phyloP scores from a whole-genome alignment of 2,888 invertebrate species.

The Dioctria rufipes region DNA sequence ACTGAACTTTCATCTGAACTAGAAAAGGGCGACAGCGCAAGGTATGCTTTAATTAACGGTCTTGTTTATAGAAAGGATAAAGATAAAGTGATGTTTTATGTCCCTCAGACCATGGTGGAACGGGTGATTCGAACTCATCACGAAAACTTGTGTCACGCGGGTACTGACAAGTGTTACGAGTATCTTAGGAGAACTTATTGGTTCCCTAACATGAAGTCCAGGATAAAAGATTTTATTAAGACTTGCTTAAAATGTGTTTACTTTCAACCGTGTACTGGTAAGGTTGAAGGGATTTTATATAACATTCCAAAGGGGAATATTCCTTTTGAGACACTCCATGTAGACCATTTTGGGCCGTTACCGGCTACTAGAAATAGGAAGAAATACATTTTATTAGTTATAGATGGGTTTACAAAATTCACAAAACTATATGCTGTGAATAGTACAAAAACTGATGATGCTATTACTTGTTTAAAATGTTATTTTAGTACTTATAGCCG shows the following conservation, averaged over 20 bases:
- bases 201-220: not conserved
- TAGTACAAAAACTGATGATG: not conserved
- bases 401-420: no score
- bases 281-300: not conserved
- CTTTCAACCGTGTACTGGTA: not conserved
- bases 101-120: no score
- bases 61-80: not conserved
- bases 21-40: not conserved
- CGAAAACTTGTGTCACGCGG: no score
- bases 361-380: no score
- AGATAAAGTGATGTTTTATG: no score
- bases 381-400: no score
- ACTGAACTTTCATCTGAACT: no score
- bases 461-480: not conserved
- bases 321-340: no score
- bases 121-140: not conserved
- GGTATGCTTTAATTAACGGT: not conserved
- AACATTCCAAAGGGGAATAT: slow-evolving; percentile 3
- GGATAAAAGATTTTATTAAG: not conserved
- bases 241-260: not conserved
- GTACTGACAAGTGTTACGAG: no score
- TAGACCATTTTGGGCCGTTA: no score
- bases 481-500: no score
- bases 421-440: no score
- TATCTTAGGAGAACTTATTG: not conserved